Conservation (phyloP, 2,797 vertebrate species). For the Choloepus didactylus region DNA sequence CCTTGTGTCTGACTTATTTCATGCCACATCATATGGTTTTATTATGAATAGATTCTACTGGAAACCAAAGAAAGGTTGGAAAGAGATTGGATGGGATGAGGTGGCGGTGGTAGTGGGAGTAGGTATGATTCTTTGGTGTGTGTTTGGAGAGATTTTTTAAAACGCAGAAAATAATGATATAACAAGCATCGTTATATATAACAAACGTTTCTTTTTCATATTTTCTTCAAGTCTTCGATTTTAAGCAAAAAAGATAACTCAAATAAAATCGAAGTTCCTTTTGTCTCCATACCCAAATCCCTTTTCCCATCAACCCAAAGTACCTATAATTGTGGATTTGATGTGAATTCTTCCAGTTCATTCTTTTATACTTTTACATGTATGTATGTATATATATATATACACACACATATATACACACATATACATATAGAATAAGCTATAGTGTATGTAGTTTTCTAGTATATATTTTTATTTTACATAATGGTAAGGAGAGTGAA, state of each 20-base stretch:
- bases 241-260: not conserved
- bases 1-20: no score
- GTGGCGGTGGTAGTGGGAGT: not conserved
- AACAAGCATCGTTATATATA: not conserved
- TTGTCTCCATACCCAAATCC: not conserved
- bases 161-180: not conserved
- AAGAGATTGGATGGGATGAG: not conserved
- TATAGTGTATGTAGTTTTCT: not conserved
- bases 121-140: not conserved
- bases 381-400: not conserved
- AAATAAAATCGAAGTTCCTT: conserved; percentile 23
- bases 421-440: not conserved
- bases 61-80: not conserved
- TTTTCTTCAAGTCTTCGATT: conserved; percentile 25
- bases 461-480: not conserved
- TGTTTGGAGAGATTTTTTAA: not conserved
- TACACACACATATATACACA: no score
- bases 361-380: not conserved
- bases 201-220: not conserved
- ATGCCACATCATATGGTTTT: not conserved
- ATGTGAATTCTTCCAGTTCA: not conserved
- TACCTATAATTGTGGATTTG: not conserved
- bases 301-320: not conserved
- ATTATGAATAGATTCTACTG: not conserved
- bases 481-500: not conserved